These are phyloP conservation scores for Leptopilina clavipes DNA, from an alignment of 1,140 invertebrate genomes.

Conservation along the genomic window DNA sequence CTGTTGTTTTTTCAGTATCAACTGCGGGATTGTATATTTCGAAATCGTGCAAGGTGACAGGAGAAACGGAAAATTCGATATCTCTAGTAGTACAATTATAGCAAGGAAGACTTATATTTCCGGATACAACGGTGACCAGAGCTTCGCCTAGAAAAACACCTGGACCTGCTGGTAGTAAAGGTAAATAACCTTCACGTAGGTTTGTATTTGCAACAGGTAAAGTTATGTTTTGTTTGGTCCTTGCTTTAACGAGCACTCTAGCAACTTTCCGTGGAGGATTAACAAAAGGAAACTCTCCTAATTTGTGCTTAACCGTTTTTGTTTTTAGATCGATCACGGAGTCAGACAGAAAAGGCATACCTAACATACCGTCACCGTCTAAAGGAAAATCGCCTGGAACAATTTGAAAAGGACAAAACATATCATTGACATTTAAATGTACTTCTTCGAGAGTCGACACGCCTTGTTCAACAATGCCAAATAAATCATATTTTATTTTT, in stretches of 20 bases:
- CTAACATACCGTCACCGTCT: background rate
- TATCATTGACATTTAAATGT: background rate
- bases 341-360: background rate
- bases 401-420: background rate
- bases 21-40: background rate
- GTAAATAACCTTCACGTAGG: background rate
- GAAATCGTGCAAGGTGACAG: background rate
- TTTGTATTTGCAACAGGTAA: background rate
- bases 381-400: slow-evolving; percentile 17
- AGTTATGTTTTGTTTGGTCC: background rate
- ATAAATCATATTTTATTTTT: background rate
- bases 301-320: background rate
- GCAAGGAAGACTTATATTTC: background rate
- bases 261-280: background rate
- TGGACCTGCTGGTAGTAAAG: background rate
- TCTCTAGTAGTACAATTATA: background rate
- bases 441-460: background rate
- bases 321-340: slow-evolving; percentile 1
- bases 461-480: background rate
- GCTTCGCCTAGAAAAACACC: background rate
- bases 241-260: background rate
- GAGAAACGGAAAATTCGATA: background rate
- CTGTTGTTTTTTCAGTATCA: background rate
- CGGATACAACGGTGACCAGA: background rate
- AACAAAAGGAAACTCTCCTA: background rate